These are phyloP conservation scores for Elymnias hypermnestra DNA, from an alignment of 1,140 invertebrate genomes.

Conservation along the genomic window DNA sequence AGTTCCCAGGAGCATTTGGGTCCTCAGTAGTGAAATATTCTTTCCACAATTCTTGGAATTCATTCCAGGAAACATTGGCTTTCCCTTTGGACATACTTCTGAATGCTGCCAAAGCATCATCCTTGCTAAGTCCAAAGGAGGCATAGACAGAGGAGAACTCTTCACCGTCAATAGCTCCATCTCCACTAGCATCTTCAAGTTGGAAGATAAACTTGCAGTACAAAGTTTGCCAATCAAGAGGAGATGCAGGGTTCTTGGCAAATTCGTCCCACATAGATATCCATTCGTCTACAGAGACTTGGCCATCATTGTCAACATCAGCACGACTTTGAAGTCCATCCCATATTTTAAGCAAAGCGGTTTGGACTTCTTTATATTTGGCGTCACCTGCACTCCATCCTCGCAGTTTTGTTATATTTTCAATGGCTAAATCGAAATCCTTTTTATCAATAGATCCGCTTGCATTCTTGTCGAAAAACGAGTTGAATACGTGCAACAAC, in stretches of 20 bases:
- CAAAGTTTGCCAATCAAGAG: constrained; percentile 85
- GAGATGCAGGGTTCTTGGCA: constrained; percentile 81
- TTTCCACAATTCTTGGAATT: constrained; percentile 85
- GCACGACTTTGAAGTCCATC: constrained; percentile 84
- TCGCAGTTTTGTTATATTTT: constrained; percentile 83
- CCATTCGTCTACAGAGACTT: constrained; percentile 88
- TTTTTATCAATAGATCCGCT: constrained; percentile 87
- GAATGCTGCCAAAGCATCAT: constrained; percentile 84
- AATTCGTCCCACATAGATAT: constrained; percentile 88
- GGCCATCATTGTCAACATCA: constrained; percentile 87
- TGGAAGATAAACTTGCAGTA: constrained; percentile 91
- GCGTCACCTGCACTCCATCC: constrained; percentile 82
- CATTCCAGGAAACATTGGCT: constrained; percentile 80
- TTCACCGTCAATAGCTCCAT: constrained; percentile 85
- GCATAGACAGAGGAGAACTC: constrained; percentile 86
- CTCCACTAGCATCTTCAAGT: constrained; percentile 86
- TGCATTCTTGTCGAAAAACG: constrained; percentile 88
- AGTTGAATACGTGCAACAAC: constrained; percentile 87
- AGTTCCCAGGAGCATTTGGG: constrained; percentile 72
- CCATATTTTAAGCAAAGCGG: constrained; percentile 86
- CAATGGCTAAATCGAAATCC: constrained; percentile 85
- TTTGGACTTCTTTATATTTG: constrained; percentile 81
- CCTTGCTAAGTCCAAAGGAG: constrained; percentile 81
- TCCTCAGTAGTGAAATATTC: constrained; percentile 87
- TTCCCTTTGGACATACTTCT: constrained; percentile 83